These are phyloP conservation scores for Callionymus lyra DNA, from an alignment of 2,113 vertebrate species.

Conservation along the genomic window DNA sequence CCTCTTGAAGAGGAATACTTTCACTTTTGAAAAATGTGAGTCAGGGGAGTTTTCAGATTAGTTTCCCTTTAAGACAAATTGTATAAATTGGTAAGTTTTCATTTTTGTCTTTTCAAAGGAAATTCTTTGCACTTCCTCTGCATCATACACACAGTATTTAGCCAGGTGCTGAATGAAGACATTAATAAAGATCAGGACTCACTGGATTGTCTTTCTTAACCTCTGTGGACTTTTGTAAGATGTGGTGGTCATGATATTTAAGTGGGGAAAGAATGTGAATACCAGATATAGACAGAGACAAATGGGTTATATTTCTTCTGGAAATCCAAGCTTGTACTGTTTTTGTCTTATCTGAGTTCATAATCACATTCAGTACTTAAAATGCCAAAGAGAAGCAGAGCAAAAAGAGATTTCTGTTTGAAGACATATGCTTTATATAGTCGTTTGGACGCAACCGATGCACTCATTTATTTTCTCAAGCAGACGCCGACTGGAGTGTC, in stretches of 20 bases:
- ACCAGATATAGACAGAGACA: conserved; percentile 21
- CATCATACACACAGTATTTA: conserved; percentile 53
- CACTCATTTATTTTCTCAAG: conserved; percentile 45
- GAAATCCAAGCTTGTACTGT: conserved; percentile 10
- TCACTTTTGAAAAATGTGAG: too few species aligned
- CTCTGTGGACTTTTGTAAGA: conserved; percentile 5
- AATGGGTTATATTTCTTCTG: background rate
- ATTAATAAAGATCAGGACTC: conserved; percentile 28
- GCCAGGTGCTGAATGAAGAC: conserved; percentile 41
- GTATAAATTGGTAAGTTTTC: too few species aligned
- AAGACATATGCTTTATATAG: conserved; percentile 46
- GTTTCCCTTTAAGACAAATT: too few species aligned
- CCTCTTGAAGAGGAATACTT: too few species aligned
- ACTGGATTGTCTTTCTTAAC: conserved; percentile 28
- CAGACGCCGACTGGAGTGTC: conserved; percentile 35
- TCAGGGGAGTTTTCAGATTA: too few species aligned
- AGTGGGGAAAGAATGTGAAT: conserved; percentile 22
- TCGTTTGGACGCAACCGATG: conserved; percentile 25
- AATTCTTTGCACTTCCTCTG: too few species aligned
- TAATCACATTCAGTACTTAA: conserved; percentile 31
- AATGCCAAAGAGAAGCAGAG: conserved; percentile 27
- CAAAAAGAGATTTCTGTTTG: conserved; percentile 15
- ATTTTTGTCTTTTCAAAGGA: too few species aligned
- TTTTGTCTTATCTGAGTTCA: conserved; percentile 9
- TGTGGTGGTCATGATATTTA: too few species aligned